Base-by-base conservation (phyloP, 2,113 vertebrate genomes). In the Dendropsophus ebraccatus region DNA sequence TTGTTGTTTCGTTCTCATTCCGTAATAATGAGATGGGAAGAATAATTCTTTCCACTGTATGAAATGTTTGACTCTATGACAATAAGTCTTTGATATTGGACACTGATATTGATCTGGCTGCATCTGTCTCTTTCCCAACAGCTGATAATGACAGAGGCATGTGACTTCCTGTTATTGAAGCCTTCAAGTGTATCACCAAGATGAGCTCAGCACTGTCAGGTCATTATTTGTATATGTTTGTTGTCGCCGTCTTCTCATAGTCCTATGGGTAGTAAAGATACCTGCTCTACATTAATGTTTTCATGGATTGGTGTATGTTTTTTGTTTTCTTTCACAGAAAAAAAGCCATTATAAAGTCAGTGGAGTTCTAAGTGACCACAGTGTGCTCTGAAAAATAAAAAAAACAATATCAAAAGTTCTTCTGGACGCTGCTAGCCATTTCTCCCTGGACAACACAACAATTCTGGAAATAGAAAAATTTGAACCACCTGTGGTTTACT, bases 81-180 rank as follows among this genome's bases (percentile, higher is more conserved):
- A 90, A 88, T 86, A 89, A 30, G 56, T 78, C 90, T 91, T 90
- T 92, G 90, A 92, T 89, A 89, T 87, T 0, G 21, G 92, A 89
- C 77, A 86, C 88, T 13, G 72, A 89, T 91, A 92, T 89, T 79
- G 90, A 91, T 92, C 91, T 72, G 84, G 50, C 60, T 87, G 89
- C 89, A 89, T 90, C 91, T 91, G 89, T 89, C 90, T 91, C 81
- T 21, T 90, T 89, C 74, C 74, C 85, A 17, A 83, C 89, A 88
- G 90, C 89, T 93, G 89, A 91, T 91, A 91, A 89, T 82, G 89
- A 90, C 85, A 81, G 87, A 80, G 81, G 79, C 90, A 88, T 4
- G 28, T 89, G 89, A 91, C 89, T 92, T 93, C 90, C 90, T 88
- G 89, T 81, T 88, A 86, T 87, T 90, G 87, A 90, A 90, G 88